Conservation (phyloP, 1,140 invertebrate genomes). For the Melipona quadrifasciata region DNA sequence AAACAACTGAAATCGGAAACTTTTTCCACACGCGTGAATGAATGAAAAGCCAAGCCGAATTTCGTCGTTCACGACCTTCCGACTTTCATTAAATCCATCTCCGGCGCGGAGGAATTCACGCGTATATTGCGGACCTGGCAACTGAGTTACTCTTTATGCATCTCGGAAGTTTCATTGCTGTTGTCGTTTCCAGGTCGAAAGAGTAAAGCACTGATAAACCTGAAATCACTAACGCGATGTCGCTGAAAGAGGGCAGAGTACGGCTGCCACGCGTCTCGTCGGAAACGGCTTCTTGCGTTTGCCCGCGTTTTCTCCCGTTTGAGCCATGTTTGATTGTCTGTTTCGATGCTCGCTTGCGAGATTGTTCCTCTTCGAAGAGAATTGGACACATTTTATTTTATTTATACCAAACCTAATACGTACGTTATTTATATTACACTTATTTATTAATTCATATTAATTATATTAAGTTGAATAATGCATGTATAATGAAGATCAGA, state of each 20-base stretch:
- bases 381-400: background rate
- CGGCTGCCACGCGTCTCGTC: background rate
- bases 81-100: conserved; percentile 22
- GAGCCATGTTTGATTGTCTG: conserved; percentile 19
- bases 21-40: no score
- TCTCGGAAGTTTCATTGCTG: conserved; percentile 47
- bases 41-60: background rate
- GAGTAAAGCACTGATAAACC: conserved; percentile 6
- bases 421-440: no score
- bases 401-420: no score
- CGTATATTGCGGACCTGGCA: conserved; percentile 26
- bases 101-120: background rate
- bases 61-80: conserved; percentile 21
- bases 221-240: conserved; percentile 20
- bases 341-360: background rate
- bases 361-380: background rate
- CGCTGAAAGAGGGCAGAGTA: background rate
- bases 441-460: no score
- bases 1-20: no score
- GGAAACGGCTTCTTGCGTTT: background rate
- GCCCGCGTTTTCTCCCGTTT: background rate
- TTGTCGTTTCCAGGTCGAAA: conserved; percentile 37
- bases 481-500: no score
- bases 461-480: no score
- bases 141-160: conserved; percentile 42